phyloP scores from a whole-genome alignment of 2,113 vertebrate species.

The Cheirogaleus medius region DNA sequence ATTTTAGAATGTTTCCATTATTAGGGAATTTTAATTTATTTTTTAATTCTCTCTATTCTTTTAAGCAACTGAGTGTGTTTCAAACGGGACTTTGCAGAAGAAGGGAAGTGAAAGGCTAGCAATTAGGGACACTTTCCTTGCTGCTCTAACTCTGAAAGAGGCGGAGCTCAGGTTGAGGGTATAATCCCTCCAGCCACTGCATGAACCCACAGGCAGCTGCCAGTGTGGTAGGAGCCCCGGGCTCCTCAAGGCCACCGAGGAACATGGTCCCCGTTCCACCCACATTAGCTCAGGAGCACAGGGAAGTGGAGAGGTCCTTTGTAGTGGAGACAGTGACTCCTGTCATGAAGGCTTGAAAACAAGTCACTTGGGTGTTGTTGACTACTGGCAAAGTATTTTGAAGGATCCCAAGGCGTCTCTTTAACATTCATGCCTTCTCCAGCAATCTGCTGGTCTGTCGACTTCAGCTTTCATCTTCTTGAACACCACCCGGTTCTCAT shows the following conservation, averaged over 20 bases:
- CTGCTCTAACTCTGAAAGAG: not conserved
- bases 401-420: constrained; percentile 36
- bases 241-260: not conserved
- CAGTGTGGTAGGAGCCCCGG: fast-evolving
- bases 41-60: not conserved
- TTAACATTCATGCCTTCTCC: constrained; percentile 41
- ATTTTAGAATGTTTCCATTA: not conserved
- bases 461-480: constrained; percentile 38
- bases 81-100: not conserved
- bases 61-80: not conserved
- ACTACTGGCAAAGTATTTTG: not conserved
- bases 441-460: constrained; percentile 51
- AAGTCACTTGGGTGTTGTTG: not conserved
- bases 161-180: not conserved
- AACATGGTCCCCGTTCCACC: not conserved
- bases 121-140: not conserved
- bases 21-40: not conserved
- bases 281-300: not conserved
- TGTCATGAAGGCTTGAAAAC: constrained; percentile 15
- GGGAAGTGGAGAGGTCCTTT: not conserved
- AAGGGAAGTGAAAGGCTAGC: not conserved
- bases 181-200: fast-evolving
- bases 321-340: not conserved
- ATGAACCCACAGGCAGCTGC: not conserved
- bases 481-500: not conserved